phyloP scores from a whole-genome alignment of 2,888 invertebrate genomes.

The Microctonus brassicae region DNA sequence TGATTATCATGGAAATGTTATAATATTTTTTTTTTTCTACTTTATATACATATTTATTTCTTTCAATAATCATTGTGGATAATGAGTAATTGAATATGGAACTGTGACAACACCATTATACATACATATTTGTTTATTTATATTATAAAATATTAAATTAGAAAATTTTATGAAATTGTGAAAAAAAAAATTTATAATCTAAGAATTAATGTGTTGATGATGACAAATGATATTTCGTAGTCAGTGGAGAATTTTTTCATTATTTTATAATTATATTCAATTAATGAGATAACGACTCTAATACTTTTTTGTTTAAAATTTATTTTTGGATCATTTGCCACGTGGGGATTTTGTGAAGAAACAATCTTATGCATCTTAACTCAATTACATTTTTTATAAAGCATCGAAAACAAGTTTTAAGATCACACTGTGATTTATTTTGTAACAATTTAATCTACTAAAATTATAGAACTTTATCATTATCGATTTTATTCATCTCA shows the following conservation, averaged over 20 bases:
- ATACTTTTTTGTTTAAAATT: no score
- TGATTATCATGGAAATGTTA: constrained; percentile 7
- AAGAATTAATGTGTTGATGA: no score
- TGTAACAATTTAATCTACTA: constrained; percentile 16
- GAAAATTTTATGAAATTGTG: no score
- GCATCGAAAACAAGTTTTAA: constrained; percentile 28
- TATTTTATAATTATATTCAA: no score
- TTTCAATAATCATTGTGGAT: background rate
- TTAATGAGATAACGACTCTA: no score
- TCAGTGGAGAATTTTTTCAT: no score
- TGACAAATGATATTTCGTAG: no score
- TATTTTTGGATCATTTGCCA: background rate
- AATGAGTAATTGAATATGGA: background rate
- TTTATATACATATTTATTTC: background rate
- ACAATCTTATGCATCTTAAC: constrained; percentile 27
- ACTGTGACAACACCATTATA: no score
- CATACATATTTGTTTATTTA: background rate
- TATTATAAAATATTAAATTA: background rate
- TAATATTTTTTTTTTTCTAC: background rate
- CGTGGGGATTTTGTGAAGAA: constrained; percentile 24
- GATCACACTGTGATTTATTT: constrained; percentile 24
- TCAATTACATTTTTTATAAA: constrained; percentile 22
- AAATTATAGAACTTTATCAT: background rate
- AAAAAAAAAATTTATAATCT: no score
- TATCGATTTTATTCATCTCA: background rate